Percentiles rank a stretch among this genome's conserved stretches.
phyloP scores from a whole-genome alignment of 2,888 invertebrate species.

The Campaea margaritaria region DNA sequence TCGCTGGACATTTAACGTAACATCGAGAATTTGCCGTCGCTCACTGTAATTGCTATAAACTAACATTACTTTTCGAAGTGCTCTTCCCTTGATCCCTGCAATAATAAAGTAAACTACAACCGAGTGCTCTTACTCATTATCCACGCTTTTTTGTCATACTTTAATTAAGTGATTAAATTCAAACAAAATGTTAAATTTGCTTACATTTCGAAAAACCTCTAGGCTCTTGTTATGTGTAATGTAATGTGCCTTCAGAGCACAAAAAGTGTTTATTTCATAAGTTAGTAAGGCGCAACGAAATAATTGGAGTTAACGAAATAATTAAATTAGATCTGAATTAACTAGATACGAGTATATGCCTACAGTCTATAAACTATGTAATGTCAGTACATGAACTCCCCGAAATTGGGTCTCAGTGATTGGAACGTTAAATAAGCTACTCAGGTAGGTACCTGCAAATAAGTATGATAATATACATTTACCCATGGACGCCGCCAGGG shows the following conservation, averaged over 20 bases:
- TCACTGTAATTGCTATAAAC: neutral
- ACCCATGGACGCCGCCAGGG: too few relatives aligned
- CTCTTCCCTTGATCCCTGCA: constrained; percentile 14
- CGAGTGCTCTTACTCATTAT: constrained; percentile 22
- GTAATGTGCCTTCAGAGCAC: constrained; percentile 2
- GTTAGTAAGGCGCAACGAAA: constrained; percentile 13
- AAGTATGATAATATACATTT: too few relatives aligned
- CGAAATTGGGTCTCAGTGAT: too few relatives aligned
- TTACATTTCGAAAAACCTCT: constrained; percentile 20
- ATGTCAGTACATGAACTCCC: too few relatives aligned
- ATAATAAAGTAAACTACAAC: constrained; percentile 22
- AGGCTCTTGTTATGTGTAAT: constrained; percentile 9
- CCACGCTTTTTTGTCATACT: constrained; percentile 28
- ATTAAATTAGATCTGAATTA: constrained; percentile 8
- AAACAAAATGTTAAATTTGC: constrained; percentile 27
- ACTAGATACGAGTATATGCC: too few relatives aligned
- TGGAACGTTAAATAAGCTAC: too few relatives aligned
- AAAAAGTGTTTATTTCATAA: constrained; percentile 17
- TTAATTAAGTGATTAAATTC: constrained; percentile 32
- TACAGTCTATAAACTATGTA: too few relatives aligned
- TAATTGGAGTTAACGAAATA: constrained; percentile 21
- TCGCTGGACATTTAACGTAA: constrained; percentile 4
- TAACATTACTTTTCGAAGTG: neutral
- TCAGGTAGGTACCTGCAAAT: too few relatives aligned
- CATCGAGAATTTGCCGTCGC: constrained; percentile 4